phyloP scores from a whole-genome alignment of 2,113 vertebrate species.

The Varanus komodoensis region DNA sequence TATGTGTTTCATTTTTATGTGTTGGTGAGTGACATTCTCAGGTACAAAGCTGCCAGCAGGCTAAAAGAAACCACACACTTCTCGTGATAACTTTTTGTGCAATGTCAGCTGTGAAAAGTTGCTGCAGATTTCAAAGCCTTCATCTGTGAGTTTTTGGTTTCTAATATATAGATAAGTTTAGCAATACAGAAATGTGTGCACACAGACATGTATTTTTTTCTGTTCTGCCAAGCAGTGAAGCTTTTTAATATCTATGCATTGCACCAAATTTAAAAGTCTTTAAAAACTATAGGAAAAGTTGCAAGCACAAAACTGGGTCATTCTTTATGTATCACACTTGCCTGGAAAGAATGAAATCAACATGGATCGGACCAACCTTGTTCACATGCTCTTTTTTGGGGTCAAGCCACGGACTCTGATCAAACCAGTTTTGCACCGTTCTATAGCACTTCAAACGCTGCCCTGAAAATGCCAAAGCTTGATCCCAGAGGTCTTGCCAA shows the following conservation, averaged over 20 bases:
- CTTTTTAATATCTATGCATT: background rate
- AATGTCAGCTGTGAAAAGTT: background rate
- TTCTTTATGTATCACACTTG: background rate
- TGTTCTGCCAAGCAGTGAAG: background rate
- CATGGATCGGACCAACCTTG: background rate
- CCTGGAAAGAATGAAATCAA: background rate
- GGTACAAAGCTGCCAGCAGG: no score
- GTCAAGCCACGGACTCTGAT: background rate
- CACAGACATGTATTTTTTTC: background rate
- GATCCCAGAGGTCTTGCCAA: background rate
- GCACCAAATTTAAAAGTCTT: background rate
- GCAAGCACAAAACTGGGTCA: background rate
- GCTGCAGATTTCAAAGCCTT: background rate
- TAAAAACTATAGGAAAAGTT: background rate
- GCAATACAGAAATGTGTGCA: background rate
- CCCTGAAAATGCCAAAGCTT: background rate
- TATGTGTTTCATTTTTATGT: background rate
- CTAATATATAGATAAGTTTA: background rate
- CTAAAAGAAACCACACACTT: background rate
- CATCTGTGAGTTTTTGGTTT: background rate
- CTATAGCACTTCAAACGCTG: background rate
- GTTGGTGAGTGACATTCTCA: background rate
- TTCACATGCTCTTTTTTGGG: background rate
- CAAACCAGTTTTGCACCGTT: background rate
- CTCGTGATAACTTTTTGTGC: background rate